Evolutionary conservation across 2,797 vertebrate species (phyloP).

Genomic region (Botia kubotai): DNA sequence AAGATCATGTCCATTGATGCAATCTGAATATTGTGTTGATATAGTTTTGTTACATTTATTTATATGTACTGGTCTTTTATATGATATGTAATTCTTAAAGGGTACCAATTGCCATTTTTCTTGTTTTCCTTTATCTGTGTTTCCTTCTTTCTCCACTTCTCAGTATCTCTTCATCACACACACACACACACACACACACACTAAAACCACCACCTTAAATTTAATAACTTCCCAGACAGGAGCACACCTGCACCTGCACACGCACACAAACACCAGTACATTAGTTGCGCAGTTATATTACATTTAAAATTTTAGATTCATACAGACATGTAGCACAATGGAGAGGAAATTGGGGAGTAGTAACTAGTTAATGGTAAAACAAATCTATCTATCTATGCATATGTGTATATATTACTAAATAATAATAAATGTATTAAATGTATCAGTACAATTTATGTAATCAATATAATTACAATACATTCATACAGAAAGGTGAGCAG

Average conservation of each 20-base stretch:
- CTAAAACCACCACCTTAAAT: constrained; percentile 40
- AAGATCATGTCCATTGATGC: neutral
- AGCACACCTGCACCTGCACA: neutral
- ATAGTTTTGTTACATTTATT: neutral
- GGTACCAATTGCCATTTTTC: neutral
- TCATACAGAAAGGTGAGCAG: neutral
- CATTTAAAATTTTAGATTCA: neutral
- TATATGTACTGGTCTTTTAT: neutral
- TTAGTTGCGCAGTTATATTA: neutral
- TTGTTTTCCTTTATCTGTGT: neutral
- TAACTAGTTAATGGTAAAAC: neutral
- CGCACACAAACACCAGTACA: neutral
- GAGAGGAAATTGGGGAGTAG: neutral
- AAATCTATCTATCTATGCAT: neutral
- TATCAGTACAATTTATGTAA: no score
- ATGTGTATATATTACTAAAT: no score
- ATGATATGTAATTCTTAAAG: neutral
- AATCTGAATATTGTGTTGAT: neutral
- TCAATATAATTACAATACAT: neutral
- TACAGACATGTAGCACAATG: neutral
- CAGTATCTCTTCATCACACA: neutral
- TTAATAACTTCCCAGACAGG: neutral
- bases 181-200: constrained; percentile 48
- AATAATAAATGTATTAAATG: no score
- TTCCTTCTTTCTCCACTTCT: neutral